phyloP scores from a whole-genome alignment of 2,888 invertebrate genomes.

The Tachystola acroxantha region DNA sequence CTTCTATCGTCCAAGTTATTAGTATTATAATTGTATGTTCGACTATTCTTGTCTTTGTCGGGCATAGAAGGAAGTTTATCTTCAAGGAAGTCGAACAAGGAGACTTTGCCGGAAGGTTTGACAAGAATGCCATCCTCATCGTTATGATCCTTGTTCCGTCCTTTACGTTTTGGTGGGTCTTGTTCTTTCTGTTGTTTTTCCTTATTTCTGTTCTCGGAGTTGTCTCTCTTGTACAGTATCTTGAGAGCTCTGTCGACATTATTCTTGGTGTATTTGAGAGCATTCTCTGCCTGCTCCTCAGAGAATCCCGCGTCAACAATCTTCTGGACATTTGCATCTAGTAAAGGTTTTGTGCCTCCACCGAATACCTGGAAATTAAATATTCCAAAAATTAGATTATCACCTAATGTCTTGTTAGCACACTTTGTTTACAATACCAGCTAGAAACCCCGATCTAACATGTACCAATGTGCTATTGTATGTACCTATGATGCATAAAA shows the following conservation, averaged over 20 bases:
- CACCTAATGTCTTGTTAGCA: background rate
- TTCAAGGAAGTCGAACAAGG: slow-evolving; percentile 89
- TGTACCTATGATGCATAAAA: too few species aligned
- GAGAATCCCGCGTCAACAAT: slow-evolving; percentile 89
- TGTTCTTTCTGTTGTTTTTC: slow-evolving; percentile 60
- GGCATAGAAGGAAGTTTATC: slow-evolving; percentile 83
- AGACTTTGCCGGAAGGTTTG: slow-evolving; percentile 89
- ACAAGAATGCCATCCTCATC: slow-evolving; percentile 79
- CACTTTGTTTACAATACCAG: too few species aligned
- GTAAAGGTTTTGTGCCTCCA: slow-evolving; percentile 81
- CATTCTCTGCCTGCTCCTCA: slow-evolving; percentile 86
- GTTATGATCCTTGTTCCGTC: slow-evolving; percentile 63
- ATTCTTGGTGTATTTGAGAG: slow-evolving; percentile 83
- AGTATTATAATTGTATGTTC: slow-evolving; percentile 41
- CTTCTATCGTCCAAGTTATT: slow-evolving; percentile 44
- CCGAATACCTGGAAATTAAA: slow-evolving; percentile 72
- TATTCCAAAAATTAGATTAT: background rate
- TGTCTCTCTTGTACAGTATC: slow-evolving; percentile 79
- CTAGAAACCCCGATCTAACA: too few species aligned
- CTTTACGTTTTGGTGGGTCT: slow-evolving; percentile 64
- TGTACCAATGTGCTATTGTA: too few species aligned
- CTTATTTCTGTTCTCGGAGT: slow-evolving; percentile 62
- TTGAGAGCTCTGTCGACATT: slow-evolving; percentile 85
- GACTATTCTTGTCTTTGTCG: slow-evolving; percentile 57
- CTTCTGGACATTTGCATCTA: slow-evolving; percentile 87